phyloP scores from a whole-genome alignment of 2,888 invertebrate genomes.

The Atherix ibis region DNA sequence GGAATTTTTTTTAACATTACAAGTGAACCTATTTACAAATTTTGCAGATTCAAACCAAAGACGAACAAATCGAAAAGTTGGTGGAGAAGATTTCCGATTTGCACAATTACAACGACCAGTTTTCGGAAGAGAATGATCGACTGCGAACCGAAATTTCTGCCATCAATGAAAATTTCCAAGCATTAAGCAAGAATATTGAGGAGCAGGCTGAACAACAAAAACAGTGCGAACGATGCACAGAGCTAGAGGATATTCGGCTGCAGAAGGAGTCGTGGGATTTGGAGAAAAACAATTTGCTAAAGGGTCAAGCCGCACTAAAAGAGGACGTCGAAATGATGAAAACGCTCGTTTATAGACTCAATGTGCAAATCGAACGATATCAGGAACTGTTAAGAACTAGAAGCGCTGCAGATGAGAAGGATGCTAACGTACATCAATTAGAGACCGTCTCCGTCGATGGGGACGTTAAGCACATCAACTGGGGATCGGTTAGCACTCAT shows the following conservation, averaged over 20 bases:
- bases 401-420: constrained; percentile 10
- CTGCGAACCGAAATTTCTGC: constrained; percentile 36
- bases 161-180: constrained; percentile 38
- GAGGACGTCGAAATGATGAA: constrained; percentile 60
- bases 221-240: constrained; percentile 20
- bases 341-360: constrained; percentile 59
- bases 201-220: constrained; percentile 28
- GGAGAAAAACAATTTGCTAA: constrained; percentile 16
- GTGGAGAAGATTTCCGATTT: constrained; percentile 44
- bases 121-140: constrained; percentile 44
- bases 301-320: constrained; percentile 40
- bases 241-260: no score
- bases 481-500: constrained; percentile 19
- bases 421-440: constrained; percentile 2
- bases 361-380: constrained; percentile 60
- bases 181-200: constrained; percentile 33
- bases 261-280: constrained; percentile 7
- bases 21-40: neutral
- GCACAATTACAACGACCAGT: constrained; percentile 43
- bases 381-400: constrained; percentile 37
- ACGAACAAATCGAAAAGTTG: constrained; percentile 41
- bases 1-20: neutral
- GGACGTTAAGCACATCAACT: constrained; percentile 8
- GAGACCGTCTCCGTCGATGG: constrained; percentile 2
- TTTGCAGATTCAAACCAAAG: constrained; percentile 41